phyloP scores from a whole-genome alignment of 1,140 invertebrate species.

The Ceratina japonica region DNA sequence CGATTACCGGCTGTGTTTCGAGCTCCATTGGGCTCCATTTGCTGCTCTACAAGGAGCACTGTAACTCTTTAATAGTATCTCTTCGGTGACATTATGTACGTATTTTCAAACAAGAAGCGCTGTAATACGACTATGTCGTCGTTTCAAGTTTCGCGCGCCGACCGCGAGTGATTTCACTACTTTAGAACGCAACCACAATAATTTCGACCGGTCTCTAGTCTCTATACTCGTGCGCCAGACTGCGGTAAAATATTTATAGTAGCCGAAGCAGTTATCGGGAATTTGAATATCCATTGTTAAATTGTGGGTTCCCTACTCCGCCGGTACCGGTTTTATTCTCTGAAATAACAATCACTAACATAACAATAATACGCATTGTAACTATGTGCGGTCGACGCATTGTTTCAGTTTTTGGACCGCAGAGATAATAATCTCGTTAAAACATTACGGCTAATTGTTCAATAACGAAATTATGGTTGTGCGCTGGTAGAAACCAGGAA shows the following conservation, averaged over 20 bases:
- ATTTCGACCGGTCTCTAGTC: not conserved
- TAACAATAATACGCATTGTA: slow-evolving; percentile 30
- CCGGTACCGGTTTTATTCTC: slow-evolving; percentile 4
- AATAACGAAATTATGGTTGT: not conserved
- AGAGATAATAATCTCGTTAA: not conserved
- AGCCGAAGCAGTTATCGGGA: slow-evolving; percentile 20
- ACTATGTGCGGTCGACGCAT: not conserved
- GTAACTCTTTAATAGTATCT: no score
- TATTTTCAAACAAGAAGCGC: no score
- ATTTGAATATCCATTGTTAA: slow-evolving; percentile 28
- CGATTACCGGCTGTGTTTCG: no score
- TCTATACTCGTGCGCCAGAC: not conserved
- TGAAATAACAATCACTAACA: slow-evolving; percentile 31
- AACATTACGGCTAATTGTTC: not conserved
- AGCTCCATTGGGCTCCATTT: no score
- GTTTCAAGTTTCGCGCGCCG: not conserved
- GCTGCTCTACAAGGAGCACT: no score
- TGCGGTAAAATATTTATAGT: slow-evolving; percentile 22
- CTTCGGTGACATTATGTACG: no score
- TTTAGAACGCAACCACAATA: slow-evolving; percentile 12
- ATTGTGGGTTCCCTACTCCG: not conserved
- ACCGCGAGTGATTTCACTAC: not conserved
- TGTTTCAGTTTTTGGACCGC: slow-evolving; percentile 22
- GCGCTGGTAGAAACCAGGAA: not conserved
- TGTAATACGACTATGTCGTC: no score